Base-by-base conservation (phyloP, 2,888 invertebrate genomes). In the Meliscaeva auricollis region DNA sequence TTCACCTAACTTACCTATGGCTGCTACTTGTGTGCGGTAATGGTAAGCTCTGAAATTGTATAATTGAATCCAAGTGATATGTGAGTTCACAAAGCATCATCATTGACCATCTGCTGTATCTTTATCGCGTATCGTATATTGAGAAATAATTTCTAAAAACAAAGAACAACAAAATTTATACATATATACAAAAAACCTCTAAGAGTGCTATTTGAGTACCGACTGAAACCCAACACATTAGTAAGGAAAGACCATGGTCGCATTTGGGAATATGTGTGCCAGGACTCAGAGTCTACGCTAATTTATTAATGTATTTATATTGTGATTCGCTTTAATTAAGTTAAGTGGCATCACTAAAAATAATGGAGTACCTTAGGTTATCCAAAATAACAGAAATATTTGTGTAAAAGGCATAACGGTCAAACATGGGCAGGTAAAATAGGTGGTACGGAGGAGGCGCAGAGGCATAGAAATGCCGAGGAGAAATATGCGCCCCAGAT, bases 41-140 rank as follows among this genome's bases (percentile, higher is more conserved):
- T n/a, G 20, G 35, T 38, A 7, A 32, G 35, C 20, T 58, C 3
- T 58, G 3, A 58, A 38, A 20, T 20, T 58, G 20, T 26, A 26
- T 26, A 26, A 26, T n/a, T n/a, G 1, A 13, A 58, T 20, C 13
- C 20, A 58, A 56, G 17, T 58, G 38, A 58, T 58, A 58, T 35
- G 58, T 20, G 58, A 58, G 20, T 17, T 13, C 20, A 20, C 35
- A 13, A 7, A 58, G 17, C 35, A 20, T 56, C 35, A 20, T 20
- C 32, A 32, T 11, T 32, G 3, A 56, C 17, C 56, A 56, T 38
- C 58, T 20, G 20, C 13, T 20, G 38, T 58, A 58, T 20, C 35
- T 58, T 38, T 8, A 2, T 6, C 17, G 13, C 38, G 35, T 56
- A 17, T 35, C 15, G 35, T 13, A 38, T 35, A 38, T 58, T 56